Evolutionary conservation across 2,888 invertebrate species (phyloP), one percentile per base, ranked within the genome.

Genomic region (Dryocosmus kuriphilus): DNA sequence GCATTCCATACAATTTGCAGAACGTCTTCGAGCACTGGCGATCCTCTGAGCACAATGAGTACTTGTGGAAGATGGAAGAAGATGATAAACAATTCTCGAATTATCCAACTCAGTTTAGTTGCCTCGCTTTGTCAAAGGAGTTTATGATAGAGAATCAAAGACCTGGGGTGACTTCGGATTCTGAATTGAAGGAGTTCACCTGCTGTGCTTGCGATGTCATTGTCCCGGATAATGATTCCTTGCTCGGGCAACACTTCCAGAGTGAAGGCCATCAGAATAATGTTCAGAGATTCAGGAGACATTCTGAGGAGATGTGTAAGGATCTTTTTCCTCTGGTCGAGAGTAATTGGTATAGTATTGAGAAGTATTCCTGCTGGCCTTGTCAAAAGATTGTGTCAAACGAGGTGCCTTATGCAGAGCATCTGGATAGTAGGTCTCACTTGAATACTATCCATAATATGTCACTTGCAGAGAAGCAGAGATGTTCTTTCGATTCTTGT

Each of bases 331-430:
- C 4, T 78, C 67, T 76, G 73, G 77, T 38, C 75, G 80, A 38
- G 14, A 27, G 35, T 0, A 65, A n/a, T 24, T 83, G 85, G 80
- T 87, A 85, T 22, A 85, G 77, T 71, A 85, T 87, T 19, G 80
- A 86, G 16, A 74, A 76, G 8, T 88, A 81, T 77, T 65, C 73
- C 30, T 89, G 88, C 62, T 51, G 60, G 8, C 19, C 79, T n/a
- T 87, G 88, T 60, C 5, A 65, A 0, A 32, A 0, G n/a, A 79
- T 16, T 14, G 83, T 78, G 51, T 14, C 76, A 0, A 60, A 46
- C 6, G 87, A 86, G 77, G 55, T 79, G 1, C 55, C 80, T 9
- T 89, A 87, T 78, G 67, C 80, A 19, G 38, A 75, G 2, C 88
- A 88, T 71, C 65, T 89, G 51, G 55, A 78, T 14, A 9, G 55